Evolutionary conservation across 2,113 vertebrate species (phyloP), one percentile per base, ranked within the genome.

Genomic region (Odontophorus gujanensis): DNA sequence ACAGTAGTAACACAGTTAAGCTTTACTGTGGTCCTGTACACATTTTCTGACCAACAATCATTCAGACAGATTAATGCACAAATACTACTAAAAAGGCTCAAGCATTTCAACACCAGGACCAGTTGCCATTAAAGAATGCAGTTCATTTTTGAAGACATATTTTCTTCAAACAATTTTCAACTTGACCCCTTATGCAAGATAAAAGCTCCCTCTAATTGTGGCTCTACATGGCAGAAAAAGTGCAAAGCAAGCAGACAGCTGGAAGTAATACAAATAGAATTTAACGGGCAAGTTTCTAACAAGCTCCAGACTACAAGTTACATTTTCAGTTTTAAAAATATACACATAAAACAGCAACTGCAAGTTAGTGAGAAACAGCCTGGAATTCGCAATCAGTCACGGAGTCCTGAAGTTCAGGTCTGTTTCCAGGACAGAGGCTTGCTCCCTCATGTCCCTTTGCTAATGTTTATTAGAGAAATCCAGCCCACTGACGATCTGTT

Each of bases 201-300:
- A 92, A 75, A 43, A 69, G 61, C 34, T 59, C 73, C 57, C 83
- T 93, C 21, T 59, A 9, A 28, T 17, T 88, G 80, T 71, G 76
- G 65, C 77, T 90, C 57, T 83, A 3, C 68, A 55, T 51, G 76
- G 92, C 85, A 67, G 83, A 65, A 87, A 66, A 87, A 96, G 34
- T 47, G 85, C 92, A 94, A 78, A 84, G 69, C 79, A 57, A 91
- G 93, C 87, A 91, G 95, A 93, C 68, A 89, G 95, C 94, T 91
- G 90, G 78, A 80, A 79, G 28, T 84, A 92, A 76, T 40, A n/a
- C 94, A 90, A 72, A 81, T 36, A 89, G 86, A 92, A 93, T 36
- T 42, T 21, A 45, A 90, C 0, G 40, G 86, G 40, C 42, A 67
- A 59, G 73, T 76, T 83, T 38, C 55, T 92, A 24, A 40, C 3